Conservation (phyloP, 2,113 vertebrate genomes). For the Podiceps cristatus region DNA sequence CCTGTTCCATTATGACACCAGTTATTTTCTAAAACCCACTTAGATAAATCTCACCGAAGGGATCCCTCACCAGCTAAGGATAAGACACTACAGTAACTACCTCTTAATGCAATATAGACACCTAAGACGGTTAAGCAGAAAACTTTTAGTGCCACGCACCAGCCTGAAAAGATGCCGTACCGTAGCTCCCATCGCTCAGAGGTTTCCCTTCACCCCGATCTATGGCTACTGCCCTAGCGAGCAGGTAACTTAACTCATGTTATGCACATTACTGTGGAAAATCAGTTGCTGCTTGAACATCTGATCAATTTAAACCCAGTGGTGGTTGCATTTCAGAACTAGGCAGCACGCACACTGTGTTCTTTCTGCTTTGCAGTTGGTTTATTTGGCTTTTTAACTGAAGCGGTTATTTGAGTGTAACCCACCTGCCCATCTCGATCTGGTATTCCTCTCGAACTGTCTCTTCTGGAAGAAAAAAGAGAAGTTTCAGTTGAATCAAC, state of each 20-base stretch:
- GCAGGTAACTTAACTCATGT: background rate
- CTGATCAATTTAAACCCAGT: background rate
- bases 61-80: background rate
- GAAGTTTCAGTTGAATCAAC: background rate
- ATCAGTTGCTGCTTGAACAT: background rate
- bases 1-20: background rate
- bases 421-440: conserved; percentile 84
- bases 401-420: background rate
- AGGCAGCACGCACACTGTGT: background rate
- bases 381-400: background rate
- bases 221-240: background rate
- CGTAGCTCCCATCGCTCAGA: background rate
- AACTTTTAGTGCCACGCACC: background rate
- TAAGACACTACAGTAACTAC: background rate
- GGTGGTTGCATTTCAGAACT: background rate
- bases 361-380: background rate
- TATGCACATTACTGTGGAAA: accelerated
- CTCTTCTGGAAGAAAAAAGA: conserved; percentile 74
- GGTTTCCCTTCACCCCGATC: background rate
- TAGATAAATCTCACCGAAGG: background rate
- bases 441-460: conserved; percentile 78
- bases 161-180: background rate
- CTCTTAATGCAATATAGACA: background rate
- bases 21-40: background rate
- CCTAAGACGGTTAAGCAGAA: background rate